phyloP scores from a whole-genome alignment of 2,888 invertebrate genomes.

The Orchesella flavescens region DNA sequence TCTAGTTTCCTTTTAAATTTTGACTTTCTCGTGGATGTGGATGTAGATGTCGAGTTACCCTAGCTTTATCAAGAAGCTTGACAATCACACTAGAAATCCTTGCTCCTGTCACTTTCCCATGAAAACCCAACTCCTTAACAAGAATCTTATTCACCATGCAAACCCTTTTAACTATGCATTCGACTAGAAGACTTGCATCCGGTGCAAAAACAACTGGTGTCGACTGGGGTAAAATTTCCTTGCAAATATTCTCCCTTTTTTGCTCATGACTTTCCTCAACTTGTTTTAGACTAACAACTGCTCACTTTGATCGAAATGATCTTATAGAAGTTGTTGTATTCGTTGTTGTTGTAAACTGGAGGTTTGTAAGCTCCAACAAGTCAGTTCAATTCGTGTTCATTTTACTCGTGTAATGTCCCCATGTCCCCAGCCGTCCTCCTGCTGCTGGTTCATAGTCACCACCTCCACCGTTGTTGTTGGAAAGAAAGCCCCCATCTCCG shows the following conservation, averaged over 20 bases:
- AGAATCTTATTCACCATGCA: conserved; percentile 50
- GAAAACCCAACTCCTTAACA: conserved; percentile 45
- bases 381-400: conserved; percentile 60
- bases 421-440: no score
- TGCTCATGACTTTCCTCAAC: conserved; percentile 3
- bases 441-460: no score
- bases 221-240: conserved; percentile 33
- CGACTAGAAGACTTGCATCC: conserved; percentile 37
- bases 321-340: conserved; percentile 9
- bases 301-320: not conserved
- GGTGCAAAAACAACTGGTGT: conserved; percentile 49
- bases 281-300: not conserved
- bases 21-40: not conserved
- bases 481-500: no score
- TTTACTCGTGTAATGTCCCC: not conserved
- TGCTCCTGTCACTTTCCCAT: conserved; percentile 34
- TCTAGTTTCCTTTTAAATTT: conserved; percentile 20
- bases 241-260: conserved; percentile 14
- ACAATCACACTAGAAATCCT: conserved; percentile 46
- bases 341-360: conserved; percentile 45
- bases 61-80: conserved; percentile 28
- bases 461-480: no score
- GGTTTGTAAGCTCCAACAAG: conserved; percentile 53
- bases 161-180: conserved; percentile 54
- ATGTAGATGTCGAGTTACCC: not conserved